Conservation (phyloP, 1,140 invertebrate species). For the Galendromus occidentalis region DNA sequence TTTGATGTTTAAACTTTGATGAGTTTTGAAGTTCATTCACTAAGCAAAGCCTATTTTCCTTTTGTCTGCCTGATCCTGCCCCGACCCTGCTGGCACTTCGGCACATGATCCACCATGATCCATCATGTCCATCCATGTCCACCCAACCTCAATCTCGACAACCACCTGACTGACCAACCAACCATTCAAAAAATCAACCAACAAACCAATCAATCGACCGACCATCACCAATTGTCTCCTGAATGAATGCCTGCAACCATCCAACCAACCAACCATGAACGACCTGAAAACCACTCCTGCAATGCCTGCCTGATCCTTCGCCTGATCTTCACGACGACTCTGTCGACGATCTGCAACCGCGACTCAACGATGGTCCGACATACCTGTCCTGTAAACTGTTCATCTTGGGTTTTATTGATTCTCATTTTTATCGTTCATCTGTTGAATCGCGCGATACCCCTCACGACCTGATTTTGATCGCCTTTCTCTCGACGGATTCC, state of each 20-base stretch:
- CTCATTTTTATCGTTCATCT: too few species aligned
- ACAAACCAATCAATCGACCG: conserved; percentile 8
- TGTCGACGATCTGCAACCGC: too few species aligned
- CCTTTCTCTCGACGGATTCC: too few species aligned
- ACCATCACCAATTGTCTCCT: not conserved
- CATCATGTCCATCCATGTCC: not conserved
- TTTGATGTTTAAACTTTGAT: not conserved
- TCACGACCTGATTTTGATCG: too few species aligned
- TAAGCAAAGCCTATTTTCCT: conserved; percentile 12
- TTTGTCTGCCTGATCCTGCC: conserved; percentile 9
- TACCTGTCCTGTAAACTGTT: too few species aligned
- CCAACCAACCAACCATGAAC: not conserved
- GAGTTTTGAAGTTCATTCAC: not conserved
- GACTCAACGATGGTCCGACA: too few species aligned
- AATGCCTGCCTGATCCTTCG: too few species aligned
- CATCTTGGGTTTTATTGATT: too few species aligned
- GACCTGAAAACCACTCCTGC: too few species aligned
- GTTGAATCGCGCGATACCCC: too few species aligned
- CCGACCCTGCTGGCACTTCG: not conserved
- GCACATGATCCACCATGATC: too few species aligned
- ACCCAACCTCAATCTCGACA: not conserved
- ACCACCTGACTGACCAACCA: not conserved
- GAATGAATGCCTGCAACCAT: not conserved
- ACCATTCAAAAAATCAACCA: not conserved
- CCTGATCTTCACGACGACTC: too few species aligned